Percentiles rank a stretch among this genome's conserved stretches.
phyloP scores from a whole-genome alignment of 2,113 vertebrate genomes.

The Saimiri boliviensis region DNA sequence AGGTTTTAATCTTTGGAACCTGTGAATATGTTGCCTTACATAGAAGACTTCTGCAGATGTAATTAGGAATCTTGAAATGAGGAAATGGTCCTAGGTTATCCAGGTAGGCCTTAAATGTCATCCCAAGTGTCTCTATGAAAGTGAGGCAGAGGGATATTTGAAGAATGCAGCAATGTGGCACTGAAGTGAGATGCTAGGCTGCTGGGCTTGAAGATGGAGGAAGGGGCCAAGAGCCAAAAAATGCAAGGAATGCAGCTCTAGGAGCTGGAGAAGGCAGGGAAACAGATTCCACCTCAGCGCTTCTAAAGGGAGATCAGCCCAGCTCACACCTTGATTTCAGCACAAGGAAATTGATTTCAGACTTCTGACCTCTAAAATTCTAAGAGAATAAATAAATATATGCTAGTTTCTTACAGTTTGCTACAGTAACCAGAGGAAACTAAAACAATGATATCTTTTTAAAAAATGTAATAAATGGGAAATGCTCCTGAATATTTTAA shows the following conservation, averaged over 20 bases:
- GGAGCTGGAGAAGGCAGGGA: not conserved
- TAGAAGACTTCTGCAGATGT: not conserved
- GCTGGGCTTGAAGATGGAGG: not conserved
- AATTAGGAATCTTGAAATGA: not conserved
- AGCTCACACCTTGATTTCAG: not conserved
- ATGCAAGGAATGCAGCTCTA: not conserved
- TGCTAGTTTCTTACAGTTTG: not conserved
- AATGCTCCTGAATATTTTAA: not conserved
- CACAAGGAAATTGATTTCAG: not conserved
- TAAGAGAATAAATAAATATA: not conserved
- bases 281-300: not conserved
- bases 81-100: not conserved
- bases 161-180: not conserved
- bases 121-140: not conserved
- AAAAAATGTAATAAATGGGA: conserved; percentile 4
- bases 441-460: not conserved
- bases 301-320: not conserved
- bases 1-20: not conserved
- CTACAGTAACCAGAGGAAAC: not conserved
- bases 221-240: not conserved
- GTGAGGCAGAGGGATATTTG: not conserved
- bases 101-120: not conserved
- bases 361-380: not conserved
- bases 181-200: not conserved
- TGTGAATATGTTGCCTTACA: not conserved